Conservation (phyloP, 1,140 invertebrate genomes). For the Pogonomyrmex barbatus region DNA sequence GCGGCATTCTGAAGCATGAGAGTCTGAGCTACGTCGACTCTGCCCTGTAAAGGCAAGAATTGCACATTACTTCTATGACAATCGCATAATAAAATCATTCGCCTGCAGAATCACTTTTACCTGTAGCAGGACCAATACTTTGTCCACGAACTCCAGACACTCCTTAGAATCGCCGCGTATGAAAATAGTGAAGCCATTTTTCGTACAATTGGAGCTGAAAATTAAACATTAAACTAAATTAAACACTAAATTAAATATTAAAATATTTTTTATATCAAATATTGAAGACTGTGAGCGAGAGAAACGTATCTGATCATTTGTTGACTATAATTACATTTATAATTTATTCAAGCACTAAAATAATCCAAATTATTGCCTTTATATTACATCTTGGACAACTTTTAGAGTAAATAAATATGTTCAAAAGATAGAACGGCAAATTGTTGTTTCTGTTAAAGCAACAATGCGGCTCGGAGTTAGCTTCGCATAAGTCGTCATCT, state of each 20-base stretch:
- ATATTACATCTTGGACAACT: not conserved
- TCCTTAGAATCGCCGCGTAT: constrained; percentile 73
- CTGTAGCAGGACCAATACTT: constrained; percentile 77
- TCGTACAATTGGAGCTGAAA: constrained; percentile 77
- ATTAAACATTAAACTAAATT: constrained; percentile 19
- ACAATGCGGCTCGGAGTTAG: not conserved
- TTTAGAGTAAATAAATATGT: not conserved
- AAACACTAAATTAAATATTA: not conserved
- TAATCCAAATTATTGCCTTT: not conserved
- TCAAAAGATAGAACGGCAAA: not conserved
- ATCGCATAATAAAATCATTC: not conserved
- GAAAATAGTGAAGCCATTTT: constrained; percentile 81
- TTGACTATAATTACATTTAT: not conserved
- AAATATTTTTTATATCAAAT: not conserved
- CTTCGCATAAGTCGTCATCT: not conserved
- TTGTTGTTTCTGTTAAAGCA: not conserved
- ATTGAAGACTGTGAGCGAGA: no score
- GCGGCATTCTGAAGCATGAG: constrained; percentile 72
- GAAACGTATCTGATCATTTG: not conserved
- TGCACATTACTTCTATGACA: constrained; percentile 5
- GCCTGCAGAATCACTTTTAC: constrained; percentile 60
- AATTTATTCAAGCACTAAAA: not conserved
- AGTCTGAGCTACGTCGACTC: constrained; percentile 74
- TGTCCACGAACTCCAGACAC: constrained; percentile 79
- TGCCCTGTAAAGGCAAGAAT: constrained; percentile 69